phyloP scores from a whole-genome alignment of 2,888 invertebrate genomes.

The Trissolcus japonicus region DNA sequence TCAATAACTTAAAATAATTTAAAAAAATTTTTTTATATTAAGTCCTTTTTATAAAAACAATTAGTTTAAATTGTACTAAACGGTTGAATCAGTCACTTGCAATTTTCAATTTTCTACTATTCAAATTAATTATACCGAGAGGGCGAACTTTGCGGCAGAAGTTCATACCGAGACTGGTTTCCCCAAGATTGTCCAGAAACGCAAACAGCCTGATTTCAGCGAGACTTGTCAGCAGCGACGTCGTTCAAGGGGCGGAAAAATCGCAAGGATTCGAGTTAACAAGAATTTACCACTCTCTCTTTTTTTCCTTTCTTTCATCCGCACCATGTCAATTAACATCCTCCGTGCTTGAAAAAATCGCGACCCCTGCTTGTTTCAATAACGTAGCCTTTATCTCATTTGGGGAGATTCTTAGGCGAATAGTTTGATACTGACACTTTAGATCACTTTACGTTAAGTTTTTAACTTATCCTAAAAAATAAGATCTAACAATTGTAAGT shows the following conservation, averaged over 20 bases:
- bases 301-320: conserved; percentile 54
- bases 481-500: too few relatives aligned
- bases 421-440: conserved; percentile 74
- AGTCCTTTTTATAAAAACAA: too few relatives aligned
- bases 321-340: conserved; percentile 76
- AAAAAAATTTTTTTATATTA: not conserved
- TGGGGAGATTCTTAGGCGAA: conserved; percentile 74
- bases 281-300: conserved; percentile 68
- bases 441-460: conserved; percentile 73
- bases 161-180: conserved; percentile 50
- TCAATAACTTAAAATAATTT: too few relatives aligned
- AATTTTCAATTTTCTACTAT: conserved; percentile 37
- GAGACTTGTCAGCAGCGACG: conserved; percentile 62
- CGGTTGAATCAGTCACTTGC: conserved; percentile 3
- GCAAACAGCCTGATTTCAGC: conserved; percentile 67
- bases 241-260: conserved; percentile 73
- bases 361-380: conserved; percentile 76
- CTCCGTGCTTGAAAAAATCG: conserved; percentile 74
- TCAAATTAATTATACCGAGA: conserved; percentile 55
- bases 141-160: conserved; percentile 54
- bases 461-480: conserved; percentile 57
- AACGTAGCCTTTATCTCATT: conserved; percentile 77
- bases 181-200: conserved; percentile 65
- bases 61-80: not conserved
- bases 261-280: conserved; percentile 76